Evolutionary conservation across 2,113 vertebrate species (phyloP).

Genomic region (Zootoca vivipara): DNA sequence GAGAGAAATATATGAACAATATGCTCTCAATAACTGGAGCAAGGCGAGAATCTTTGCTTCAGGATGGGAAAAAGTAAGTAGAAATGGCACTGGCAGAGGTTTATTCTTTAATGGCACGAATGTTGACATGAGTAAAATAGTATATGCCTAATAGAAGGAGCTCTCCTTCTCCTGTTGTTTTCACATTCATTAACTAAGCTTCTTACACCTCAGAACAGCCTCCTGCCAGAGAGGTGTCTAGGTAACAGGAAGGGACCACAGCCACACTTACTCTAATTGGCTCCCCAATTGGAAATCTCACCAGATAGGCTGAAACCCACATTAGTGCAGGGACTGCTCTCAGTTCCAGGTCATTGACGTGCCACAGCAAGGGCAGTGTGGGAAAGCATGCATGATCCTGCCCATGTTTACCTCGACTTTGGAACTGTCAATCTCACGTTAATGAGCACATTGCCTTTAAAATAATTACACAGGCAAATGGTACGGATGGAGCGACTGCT

Average conservation of each 20-base stretch:
- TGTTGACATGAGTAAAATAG: conserved; percentile 11
- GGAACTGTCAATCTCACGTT: not conserved
- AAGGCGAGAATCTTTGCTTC: not conserved
- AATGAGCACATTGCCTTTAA: conserved; percentile 19
- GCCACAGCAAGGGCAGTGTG: not conserved
- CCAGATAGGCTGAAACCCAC: not conserved
- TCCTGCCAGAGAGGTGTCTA: not conserved
- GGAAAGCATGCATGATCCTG: not conserved
- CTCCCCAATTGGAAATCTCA: conserved; percentile 1
- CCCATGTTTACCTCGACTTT: conserved; percentile 29
- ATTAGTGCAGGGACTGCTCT: conserved; percentile 4
- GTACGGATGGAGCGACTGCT: not conserved
- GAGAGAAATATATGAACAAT: not conserved
- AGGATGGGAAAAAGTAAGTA: not conserved
- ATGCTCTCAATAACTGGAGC: conserved; percentile 15
- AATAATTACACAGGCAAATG: not conserved
- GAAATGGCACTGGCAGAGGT: not conserved
- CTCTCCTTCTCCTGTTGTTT: conserved; percentile 19
- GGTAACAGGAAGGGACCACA: not conserved
- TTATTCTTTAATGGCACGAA: not conserved
- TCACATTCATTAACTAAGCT: conserved; percentile 23
- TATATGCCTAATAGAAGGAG: not conserved
- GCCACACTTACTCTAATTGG: conserved; percentile 26
- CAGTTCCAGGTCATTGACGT: conserved; percentile 14
- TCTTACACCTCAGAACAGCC: conserved; percentile 9